A percentile compares a stretch with the other conserved stretches of the same genome.
phyloP scores from a whole-genome alignment of 2,888 invertebrate genomes.

The Harmothoe impar region DNA sequence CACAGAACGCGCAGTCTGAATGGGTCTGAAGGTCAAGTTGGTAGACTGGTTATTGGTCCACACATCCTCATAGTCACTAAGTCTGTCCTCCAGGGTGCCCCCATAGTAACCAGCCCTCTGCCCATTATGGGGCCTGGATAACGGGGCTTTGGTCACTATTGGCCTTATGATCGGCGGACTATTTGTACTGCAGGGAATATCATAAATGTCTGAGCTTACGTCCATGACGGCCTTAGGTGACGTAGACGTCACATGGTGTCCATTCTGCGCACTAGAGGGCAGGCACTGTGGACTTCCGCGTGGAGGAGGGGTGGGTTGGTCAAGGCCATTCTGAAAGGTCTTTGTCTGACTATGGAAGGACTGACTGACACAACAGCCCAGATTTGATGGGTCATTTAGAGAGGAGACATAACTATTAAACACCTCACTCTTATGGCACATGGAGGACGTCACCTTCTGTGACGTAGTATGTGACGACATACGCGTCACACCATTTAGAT shows the following conservation, averaged over 20 bases:
- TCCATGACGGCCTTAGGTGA: not conserved
- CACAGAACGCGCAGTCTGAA: conserved; percentile 16
- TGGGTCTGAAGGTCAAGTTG: conserved; percentile 38
- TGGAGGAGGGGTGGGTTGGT: not conserved
- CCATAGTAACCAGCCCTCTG: conserved; percentile 86
- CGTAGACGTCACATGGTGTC: not conserved
- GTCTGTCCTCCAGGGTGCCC: conserved; percentile 94
- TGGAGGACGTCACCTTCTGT: conserved; percentile 16
- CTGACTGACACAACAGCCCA: not conserved
- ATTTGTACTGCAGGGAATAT: not conserved
- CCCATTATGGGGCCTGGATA: not conserved
- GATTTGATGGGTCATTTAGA: not conserved
- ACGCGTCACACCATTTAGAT: not conserved
- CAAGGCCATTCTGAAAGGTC: not conserved
- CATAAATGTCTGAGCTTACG: not conserved
- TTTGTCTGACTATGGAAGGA: conserved; percentile 35
- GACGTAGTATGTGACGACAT: conserved; percentile 25
- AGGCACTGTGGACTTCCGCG: not conserved
- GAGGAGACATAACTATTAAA: not conserved
- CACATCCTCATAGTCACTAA: conserved; percentile 97
- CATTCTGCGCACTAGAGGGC: not conserved
- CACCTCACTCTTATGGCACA: conserved; percentile 26
- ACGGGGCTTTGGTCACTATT: not conserved
- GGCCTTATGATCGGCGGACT: not conserved
- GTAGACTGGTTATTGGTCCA: conserved; percentile 84